Evolutionary conservation across 1,140 invertebrate genomes (phyloP).

Genomic region (Gryllus bimaculatus): DNA sequence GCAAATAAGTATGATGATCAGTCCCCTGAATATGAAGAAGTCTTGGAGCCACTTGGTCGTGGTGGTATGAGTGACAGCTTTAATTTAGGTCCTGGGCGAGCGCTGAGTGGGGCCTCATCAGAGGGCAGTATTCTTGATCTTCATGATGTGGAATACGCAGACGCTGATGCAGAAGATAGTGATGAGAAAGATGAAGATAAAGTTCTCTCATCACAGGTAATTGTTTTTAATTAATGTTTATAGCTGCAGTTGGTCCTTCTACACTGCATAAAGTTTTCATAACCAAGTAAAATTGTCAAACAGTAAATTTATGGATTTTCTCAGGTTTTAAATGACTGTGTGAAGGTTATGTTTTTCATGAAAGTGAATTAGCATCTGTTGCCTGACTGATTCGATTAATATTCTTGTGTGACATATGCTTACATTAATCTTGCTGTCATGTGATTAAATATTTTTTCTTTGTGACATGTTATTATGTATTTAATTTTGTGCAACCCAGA

Average conservation of each 20-base stretch:
- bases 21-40: background rate
- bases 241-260: too few relatives aligned
- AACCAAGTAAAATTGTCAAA: too few relatives aligned
- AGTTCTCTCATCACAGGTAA: background rate
- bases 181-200: slow-evolving; percentile 23
- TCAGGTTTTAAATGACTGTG: too few relatives aligned
- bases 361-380: too few relatives aligned
- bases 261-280: too few relatives aligned
- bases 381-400: too few relatives aligned
- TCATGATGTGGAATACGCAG: slow-evolving; percentile 42
- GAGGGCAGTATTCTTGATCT: slow-evolving; percentile 36
- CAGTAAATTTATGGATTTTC: too few relatives aligned
- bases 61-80: background rate
- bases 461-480: background rate
- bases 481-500: background rate
- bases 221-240: background rate
- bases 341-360: too few relatives aligned
- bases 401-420: too few relatives aligned
- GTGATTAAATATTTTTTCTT: background rate
- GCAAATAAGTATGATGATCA: background rate
- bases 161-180: slow-evolving; percentile 41
- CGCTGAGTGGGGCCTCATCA: slow-evolving; percentile 18
- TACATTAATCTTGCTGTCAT: background rate
- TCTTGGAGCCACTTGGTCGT: background rate
- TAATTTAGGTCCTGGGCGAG: background rate